phyloP scores from a whole-genome alignment of 2,113 vertebrate species.

The Coptodon bakossiorum region DNA sequence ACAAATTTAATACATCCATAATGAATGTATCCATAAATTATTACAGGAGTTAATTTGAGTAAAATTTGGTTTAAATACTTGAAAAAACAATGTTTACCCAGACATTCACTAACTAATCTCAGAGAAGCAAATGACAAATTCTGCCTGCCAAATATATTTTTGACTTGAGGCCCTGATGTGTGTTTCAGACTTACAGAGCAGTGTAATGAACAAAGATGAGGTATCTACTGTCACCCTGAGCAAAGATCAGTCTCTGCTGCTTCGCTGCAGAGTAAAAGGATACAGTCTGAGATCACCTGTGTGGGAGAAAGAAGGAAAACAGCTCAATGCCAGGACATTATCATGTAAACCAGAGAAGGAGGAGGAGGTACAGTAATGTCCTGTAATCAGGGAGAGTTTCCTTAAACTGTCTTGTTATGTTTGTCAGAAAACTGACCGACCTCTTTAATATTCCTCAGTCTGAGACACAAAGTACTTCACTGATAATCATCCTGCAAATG shows the following conservation, averaged over 20 bases:
- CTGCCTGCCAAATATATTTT: neutral
- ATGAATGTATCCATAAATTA: accelerated
- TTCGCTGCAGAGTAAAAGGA: neutral
- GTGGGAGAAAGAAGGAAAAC: conserved; percentile 15
- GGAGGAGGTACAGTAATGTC: conserved; percentile 17
- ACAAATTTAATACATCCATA: neutral
- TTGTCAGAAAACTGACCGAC: neutral
- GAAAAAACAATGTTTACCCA: neutral
- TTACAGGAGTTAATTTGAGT: accelerated
- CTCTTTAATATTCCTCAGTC: accelerated
- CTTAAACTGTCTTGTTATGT: neutral
- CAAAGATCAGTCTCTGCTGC: conserved; percentile 49
- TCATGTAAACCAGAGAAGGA: neutral
- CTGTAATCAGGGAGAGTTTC: neutral
- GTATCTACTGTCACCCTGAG: conserved; percentile 23
- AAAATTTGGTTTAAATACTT: neutral
- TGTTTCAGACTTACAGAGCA: conserved; percentile 28
- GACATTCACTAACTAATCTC: accelerated
- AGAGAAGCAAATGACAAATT: neutral
- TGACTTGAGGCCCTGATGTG: neutral
- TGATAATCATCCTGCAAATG: neutral
- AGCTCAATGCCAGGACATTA: accelerated
- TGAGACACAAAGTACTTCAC: neutral
- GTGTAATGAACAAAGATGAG: neutral
- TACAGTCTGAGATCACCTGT: accelerated